These are phyloP conservation scores for Elephantulus edwardii DNA, from an alignment of 2,113 vertebrate species.

Conservation along the genomic window DNA sequence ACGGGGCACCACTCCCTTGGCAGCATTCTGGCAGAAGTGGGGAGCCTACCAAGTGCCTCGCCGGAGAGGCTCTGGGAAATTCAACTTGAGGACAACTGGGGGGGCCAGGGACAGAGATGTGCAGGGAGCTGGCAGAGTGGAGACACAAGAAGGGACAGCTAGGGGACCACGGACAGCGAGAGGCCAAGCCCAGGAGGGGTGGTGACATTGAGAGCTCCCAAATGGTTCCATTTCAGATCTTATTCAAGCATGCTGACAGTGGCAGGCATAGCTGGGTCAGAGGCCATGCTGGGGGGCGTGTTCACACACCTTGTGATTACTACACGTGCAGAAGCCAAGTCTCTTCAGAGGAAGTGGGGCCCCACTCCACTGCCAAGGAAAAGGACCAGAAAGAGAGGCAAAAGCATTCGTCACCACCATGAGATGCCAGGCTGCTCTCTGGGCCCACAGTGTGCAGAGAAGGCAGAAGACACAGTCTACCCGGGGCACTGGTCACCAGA, in stretches of 20 bases:
- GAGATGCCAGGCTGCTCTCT: not conserved
- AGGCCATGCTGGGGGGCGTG: slow-evolving; percentile 60
- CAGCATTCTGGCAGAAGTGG: no score
- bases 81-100: no score
- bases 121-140: not conserved
- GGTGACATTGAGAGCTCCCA: not conserved
- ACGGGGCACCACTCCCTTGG: no score
- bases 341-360: slow-evolving; percentile 67
- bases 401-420: rapidly evolving
- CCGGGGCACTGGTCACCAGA: not conserved
- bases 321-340: no score
- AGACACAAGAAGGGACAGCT: not conserved
- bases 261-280: slow-evolving; percentile 74
- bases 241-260: slow-evolving; percentile 80
- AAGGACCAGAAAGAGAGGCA: slow-evolving; percentile 56
- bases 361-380: slow-evolving; percentile 63
- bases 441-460: not conserved
- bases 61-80: no score
- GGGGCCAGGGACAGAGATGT: no score
- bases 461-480: not conserved
- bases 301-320: no score
- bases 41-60: no score
- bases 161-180: rapidly evolving
- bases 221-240: slow-evolving; percentile 71
- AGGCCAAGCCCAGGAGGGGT: not conserved